Conservation (phyloP, 2,888 invertebrate species). For the Heliconius erato region DNA sequence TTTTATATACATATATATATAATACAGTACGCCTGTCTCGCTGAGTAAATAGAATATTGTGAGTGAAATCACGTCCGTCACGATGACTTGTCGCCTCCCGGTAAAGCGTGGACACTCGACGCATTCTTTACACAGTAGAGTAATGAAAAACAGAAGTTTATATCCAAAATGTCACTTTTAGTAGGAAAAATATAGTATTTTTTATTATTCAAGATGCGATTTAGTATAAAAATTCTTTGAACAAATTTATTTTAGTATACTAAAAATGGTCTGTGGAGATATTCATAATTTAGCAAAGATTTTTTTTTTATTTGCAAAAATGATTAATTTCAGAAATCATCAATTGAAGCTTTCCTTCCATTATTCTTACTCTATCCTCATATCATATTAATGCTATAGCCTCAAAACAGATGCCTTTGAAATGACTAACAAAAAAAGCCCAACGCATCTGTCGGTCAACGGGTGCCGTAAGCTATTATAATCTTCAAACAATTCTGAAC, state of each 20-base stretch:
- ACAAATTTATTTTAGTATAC: not conserved
- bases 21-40: constrained; percentile 23
- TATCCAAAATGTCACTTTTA: not conserved
- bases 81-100: constrained; percentile 35
- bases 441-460: constrained; percentile 55
- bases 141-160: constrained; percentile 22
- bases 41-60: constrained; percentile 29
- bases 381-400: constrained; percentile 42
- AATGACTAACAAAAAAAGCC: constrained; percentile 56
- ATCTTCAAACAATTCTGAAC: constrained; percentile 43
- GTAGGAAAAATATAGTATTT: not conserved
- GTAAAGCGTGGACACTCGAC: constrained; percentile 22
- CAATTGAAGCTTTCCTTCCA: constrained; percentile 3
- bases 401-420: constrained; percentile 55
- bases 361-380: constrained; percentile 32
- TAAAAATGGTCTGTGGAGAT: not conserved
- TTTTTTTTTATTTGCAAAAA: not conserved
- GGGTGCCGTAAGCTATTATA: constrained; percentile 39
- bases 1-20: constrained; percentile 11
- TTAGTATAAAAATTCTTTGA: not conserved
- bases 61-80: constrained; percentile 30
- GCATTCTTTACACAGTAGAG: constrained; percentile 20
- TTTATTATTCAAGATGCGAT: constrained; percentile 3
- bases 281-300: not conserved
- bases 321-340: not conserved